Evolutionary conservation across 1,140 invertebrate genomes (phyloP).

Genomic region (Eriosoma lanigerum): DNA sequence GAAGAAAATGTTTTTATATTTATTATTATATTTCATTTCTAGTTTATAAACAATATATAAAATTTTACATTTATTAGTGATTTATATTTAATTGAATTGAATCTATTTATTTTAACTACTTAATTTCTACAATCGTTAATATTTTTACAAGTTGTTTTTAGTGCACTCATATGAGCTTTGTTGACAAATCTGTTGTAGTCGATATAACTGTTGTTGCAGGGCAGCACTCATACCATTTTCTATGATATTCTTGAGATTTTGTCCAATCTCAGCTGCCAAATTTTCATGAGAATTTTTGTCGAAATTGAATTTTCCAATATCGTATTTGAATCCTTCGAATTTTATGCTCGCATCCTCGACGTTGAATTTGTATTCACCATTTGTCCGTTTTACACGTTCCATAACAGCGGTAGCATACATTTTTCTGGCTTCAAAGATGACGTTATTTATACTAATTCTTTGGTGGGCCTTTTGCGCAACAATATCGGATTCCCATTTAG

Average conservation of each 20-base stretch:
- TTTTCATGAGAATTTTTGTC: background rate
- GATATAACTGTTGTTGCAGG: conserved; percentile 23
- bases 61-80: background rate
- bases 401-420: conserved; percentile 26
- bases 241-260: background rate
- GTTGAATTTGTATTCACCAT: conserved; percentile 7
- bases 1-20: too few species aligned
- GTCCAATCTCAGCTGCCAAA: background rate
- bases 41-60: background rate
- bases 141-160: background rate
- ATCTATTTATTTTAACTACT: too few species aligned
- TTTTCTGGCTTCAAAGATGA: background rate
- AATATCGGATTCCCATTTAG: conserved; percentile 1
- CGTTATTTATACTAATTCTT: background rate
- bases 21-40: background rate
- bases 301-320: conserved; percentile 7
- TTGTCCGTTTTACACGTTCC: background rate
- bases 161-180: background rate
- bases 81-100: too few species aligned
- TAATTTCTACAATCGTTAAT: too few species aligned
- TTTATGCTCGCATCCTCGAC: conserved; percentile 4
- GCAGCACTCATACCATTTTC: conserved; percentile 29
- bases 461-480: background rate
- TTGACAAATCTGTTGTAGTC: conserved; percentile 27
- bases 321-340: background rate